These are phyloP conservation scores for Microctonus brassicae DNA, from an alignment of 2,888 invertebrate species.

Conservation along the genomic window DNA sequence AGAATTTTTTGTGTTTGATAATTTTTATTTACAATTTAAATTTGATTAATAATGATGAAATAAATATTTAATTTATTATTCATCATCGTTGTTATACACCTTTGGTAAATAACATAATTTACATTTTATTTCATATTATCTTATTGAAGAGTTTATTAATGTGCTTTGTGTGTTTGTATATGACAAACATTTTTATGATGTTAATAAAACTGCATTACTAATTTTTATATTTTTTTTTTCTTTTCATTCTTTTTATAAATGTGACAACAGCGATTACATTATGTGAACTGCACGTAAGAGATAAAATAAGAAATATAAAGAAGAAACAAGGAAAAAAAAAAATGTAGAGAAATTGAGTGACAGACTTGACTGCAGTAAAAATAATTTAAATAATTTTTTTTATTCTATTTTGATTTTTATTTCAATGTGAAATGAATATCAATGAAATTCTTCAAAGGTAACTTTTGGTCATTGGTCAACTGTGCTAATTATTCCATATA, in stretches of 20 bases:
- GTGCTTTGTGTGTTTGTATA: no score
- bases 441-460: slow-evolving; percentile 39
- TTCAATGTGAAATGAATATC: slow-evolving; percentile 16
- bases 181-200: neutral
- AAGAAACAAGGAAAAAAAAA: neutral
- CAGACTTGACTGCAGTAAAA: neutral
- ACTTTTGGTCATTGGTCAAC: slow-evolving; percentile 37
- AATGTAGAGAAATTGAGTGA: neutral
- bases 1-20: neutral
- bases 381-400: neutral
- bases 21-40: neutral
- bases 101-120: neutral
- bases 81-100: neutral
- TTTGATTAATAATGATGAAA: neutral
- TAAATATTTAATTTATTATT: neutral
- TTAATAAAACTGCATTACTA: neutral
- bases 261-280: neutral
- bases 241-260: neutral
- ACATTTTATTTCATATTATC: neutral
- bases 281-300: neutral
- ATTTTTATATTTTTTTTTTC: neutral
- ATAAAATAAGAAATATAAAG: neutral
- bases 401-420: neutral
- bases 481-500: slow-evolving; percentile 40
- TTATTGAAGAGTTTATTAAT: no score